Evolutionary conservation across 30 jellyfish, hydroid and myxozoan genomes (phyloP), one percentile per base, ranked within the genome.

Genomic region (Sanderia malayensis): DNA sequence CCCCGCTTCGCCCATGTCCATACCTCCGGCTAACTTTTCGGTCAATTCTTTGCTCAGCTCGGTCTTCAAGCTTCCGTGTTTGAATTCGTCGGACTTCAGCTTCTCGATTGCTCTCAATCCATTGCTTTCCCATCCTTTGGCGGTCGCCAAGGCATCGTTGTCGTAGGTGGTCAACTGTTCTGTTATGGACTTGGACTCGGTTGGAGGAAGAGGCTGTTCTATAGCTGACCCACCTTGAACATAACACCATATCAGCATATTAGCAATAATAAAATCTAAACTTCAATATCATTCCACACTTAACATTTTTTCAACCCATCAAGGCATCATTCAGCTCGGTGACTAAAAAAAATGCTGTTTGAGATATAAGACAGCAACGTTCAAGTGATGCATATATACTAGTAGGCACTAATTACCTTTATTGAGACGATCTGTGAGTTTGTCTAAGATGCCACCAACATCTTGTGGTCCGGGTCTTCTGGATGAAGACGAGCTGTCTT

Each of bases 391-490:
- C n/a, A n/a, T n/a, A n/a, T n/a, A n/a, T n/a, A n/a, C n/a, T n/a
- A n/a, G n/a, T 27, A 23, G 1, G 23, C 86, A n/a, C n/a, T n/a
- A n/a, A n/a, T 26, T 67, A 93, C 99, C 96, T 60, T 82, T 96
- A 45, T 93, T 93, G 64, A 93, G 74, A 60, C 79, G 79, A 65
- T 93, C 99, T 0, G 99, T 93, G 44, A 93, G 65, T 57, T 81
- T 74, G 55, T 93, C 99, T 47, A 93, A 68, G 29, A 93, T 47
- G 21, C 99, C 99, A 13, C 99, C 99, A 73, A 93, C 99, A 49
- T 93, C 99, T 41, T 93, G 99, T 41, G 86, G 94, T 19, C 85
- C 86, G n/a, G 86, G 81, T 29, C 86, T 31, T 67, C 63, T 44
- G 7, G 86, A 47, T 7, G 86, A 53, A 33, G 71, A 33, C 23